Conservation (phyloP, 2,797 vertebrate species). For the Cirrhinus mrigala region DNA sequence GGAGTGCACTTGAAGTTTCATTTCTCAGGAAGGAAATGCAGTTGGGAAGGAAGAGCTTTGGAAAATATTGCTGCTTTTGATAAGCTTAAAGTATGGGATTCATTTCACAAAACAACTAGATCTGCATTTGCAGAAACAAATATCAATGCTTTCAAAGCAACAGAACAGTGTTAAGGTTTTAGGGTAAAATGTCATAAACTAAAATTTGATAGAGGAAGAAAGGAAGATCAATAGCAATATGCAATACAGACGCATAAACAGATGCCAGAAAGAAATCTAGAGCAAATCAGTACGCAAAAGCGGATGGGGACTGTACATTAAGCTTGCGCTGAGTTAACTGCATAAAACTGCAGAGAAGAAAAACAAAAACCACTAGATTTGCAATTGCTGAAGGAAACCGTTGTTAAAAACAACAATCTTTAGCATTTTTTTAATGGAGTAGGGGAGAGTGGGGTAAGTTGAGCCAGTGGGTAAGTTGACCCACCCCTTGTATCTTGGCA, state of each 20-base stretch:
- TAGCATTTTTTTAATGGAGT: no score
- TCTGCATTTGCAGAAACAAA: slow-evolving; percentile 13
- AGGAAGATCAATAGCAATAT: neutral
- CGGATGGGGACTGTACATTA: neutral
- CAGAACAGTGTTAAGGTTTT: neutral
- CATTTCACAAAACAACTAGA: slow-evolving; percentile 19
- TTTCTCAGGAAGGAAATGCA: slow-evolving; percentile 28
- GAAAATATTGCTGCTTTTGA: slow-evolving; percentile 14
- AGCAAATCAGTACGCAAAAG: neutral
- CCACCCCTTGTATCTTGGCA: no score
- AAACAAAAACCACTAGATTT: neutral
- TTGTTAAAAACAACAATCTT: neutral
- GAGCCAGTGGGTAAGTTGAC: no score
- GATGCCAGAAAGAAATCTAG: neutral
- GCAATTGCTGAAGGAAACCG: neutral
- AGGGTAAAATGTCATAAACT: neutral
- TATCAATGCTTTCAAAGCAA: neutral
- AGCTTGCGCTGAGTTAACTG: neutral
- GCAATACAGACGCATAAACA: neutral
- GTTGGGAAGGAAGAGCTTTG: neutral
- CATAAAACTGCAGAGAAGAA: neutral
- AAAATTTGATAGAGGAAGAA: neutral
- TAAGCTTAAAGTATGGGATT: slow-evolving; percentile 5
- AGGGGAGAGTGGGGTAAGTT: no score
- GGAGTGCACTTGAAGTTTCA: slow-evolving; percentile 35